Conservation (phyloP, 2,797 vertebrate genomes). For the Hemitrygon akajei region DNA sequence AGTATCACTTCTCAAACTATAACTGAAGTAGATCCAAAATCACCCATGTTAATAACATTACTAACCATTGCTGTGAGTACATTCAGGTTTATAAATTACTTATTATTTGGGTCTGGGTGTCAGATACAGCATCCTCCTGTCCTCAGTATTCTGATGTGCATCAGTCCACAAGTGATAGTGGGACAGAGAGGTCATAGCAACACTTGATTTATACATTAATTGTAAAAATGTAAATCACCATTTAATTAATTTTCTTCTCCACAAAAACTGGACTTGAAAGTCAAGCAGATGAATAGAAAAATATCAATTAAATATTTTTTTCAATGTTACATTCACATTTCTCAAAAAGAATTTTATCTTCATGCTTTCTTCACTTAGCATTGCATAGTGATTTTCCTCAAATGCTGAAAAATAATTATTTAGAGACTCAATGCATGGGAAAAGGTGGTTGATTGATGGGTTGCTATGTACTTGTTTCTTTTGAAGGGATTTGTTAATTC, state of each 20-base stretch:
- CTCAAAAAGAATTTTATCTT: background rate
- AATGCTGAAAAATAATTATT: background rate
- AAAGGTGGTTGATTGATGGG: background rate
- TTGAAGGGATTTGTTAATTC: background rate
- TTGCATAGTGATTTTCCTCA: background rate
- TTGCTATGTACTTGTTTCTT: background rate
- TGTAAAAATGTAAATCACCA: no score
- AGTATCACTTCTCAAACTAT: background rate
- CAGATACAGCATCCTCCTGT: background rate
- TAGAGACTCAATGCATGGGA: background rate
- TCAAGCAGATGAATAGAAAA: background rate
- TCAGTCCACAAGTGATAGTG: background rate
- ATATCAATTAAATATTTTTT: background rate
- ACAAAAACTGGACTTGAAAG: background rate
- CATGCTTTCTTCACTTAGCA: background rate
- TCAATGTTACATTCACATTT: background rate
- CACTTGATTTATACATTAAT: background rate
- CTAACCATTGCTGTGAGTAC: background rate
- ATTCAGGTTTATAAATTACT: background rate
- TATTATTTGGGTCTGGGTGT: background rate
- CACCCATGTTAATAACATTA: background rate
- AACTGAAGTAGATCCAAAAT: background rate
- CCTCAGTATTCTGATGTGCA: background rate
- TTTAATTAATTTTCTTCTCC: background rate
- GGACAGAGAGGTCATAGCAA: background rate